Base-by-base conservation (phyloP, 2,113 vertebrate genomes). In the Tautogolabrus adspersus region DNA sequence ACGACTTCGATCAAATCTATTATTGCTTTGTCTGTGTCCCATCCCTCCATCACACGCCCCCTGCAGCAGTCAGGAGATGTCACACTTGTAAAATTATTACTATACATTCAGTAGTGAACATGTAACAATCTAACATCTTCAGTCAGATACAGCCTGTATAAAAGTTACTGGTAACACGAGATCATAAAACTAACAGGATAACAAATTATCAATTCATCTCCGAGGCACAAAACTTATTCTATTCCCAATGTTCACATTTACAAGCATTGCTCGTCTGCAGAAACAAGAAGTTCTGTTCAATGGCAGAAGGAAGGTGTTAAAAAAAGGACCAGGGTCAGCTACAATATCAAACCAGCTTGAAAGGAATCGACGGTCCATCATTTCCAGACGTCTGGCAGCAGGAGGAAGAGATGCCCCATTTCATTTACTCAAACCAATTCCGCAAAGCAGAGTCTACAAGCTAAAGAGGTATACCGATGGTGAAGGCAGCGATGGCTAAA, bases 401-500 rank as follows among this genome's bases (percentile, higher is more conserved):
- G 10, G 13, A 67, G 34, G 19, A 56, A 46, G 11, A 2, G 3
- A 66, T 10, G 6, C 38, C 2, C 9, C 12, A 61, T 22, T 66
- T 51, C 1, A 3, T 0, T 5, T 61, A 42, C 34, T 22, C 65
- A 3, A 51, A 66, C 34, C 21, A 21, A 16, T 3, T 30, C 37
- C 44, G 66, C 70, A 70, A 69, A 76, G 34, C 54, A 40, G 63
- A 42, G 60, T 0, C 72, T 37, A 61, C 2, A 55, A 64, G 77
- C 67, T 62, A 34, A 88, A 57, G 70, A 66, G 73, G 59, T 69
- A 60, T 69, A 44, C 69, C 52, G 2, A 4, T 22, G 47, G 69
- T 69, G 67, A 90, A 91, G 90, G 77, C 87, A 88, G 87, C 75
- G 9, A 65, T 59, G 84, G 83, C 69, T 86, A 61, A 87, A 85